Conservation (phyloP, 2,888 invertebrate genomes). For the Ditula angustiorana region DNA sequence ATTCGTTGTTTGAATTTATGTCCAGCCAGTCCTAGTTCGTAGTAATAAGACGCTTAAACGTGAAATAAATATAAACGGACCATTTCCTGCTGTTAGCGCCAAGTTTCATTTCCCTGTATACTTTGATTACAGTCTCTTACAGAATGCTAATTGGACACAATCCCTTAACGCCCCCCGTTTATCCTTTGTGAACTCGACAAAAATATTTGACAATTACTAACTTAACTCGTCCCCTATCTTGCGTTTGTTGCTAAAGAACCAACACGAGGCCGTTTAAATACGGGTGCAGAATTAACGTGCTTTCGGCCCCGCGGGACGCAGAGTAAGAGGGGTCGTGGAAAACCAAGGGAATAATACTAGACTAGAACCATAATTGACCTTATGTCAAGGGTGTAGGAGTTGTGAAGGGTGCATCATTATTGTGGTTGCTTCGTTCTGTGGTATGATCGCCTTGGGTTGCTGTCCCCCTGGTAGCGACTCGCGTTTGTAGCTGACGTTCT, state of each 20-base stretch:
- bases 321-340: slow-evolving; percentile 19
- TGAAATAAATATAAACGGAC: slow-evolving; percentile 19
- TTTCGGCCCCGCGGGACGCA: slow-evolving; percentile 38
- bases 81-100: background rate
- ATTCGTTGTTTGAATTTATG: slow-evolving; percentile 9
- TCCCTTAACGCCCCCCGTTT: slow-evolving; percentile 26
- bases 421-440: slow-evolving; percentile 7
- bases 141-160: slow-evolving; percentile 30
- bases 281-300: slow-evolving; percentile 53
- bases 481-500: slow-evolving; percentile 29
- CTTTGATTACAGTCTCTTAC: slow-evolving; percentile 26
- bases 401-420: background rate
- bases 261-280: slow-evolving; percentile 70
- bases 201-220: slow-evolving; percentile 40
- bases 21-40: background rate
- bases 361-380: background rate
- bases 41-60: slow-evolving; percentile 1
- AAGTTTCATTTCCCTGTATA: background rate
- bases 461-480: slow-evolving; percentile 39
- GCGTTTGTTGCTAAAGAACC: slow-evolving; percentile 50
- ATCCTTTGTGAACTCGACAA: slow-evolving; percentile 33
- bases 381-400: background rate
- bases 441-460: slow-evolving; percentile 34
- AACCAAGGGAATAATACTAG: background rate
- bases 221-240: slow-evolving; percentile 39